A percentile compares a stretch with the other conserved stretches of the same genome.
These are phyloP conservation scores for Oreochromis tanganicae DNA, from an alignment of 2,113 vertebrate genomes.

Conservation along the genomic window DNA sequence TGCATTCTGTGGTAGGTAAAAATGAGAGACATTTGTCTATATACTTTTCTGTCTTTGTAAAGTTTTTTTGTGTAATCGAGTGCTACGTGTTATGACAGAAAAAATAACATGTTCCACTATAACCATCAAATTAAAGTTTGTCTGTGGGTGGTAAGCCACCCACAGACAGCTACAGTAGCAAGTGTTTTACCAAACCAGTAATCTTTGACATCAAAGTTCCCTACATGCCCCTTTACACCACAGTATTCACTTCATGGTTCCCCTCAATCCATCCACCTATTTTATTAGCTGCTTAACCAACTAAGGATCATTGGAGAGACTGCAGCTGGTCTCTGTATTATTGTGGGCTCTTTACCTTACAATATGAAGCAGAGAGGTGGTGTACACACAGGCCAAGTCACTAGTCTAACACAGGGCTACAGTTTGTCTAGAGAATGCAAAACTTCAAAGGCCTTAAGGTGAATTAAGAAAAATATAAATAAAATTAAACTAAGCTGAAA, in stretches of 20 bases:
- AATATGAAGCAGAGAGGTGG: background rate
- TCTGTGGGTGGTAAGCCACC: slow-evolving; percentile 1
- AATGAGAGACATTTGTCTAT: background rate
- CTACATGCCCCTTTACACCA: background rate
- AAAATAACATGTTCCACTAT: background rate
- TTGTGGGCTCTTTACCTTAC: background rate
- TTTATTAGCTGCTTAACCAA: background rate
- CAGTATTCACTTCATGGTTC: background rate
- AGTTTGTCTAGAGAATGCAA: background rate
- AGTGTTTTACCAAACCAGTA: background rate
- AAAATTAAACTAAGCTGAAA: too few relatives aligned
- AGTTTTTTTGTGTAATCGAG: background rate
- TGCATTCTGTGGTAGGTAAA: background rate
- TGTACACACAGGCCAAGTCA: background rate
- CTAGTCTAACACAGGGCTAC: background rate
- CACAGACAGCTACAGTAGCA: background rate
- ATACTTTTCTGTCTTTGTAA: background rate
- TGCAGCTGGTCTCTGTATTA: background rate
- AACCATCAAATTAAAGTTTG: background rate
- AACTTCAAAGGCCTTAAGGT: background rate
- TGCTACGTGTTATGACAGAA: background rate
- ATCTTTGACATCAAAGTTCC: background rate
- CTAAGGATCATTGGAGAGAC: background rate
- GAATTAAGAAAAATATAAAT: background rate
- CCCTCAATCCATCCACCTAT: background rate